Evolutionary conservation across 2,888 invertebrate species (phyloP).

Genomic region (Caenorhabditis sp.): DNA sequence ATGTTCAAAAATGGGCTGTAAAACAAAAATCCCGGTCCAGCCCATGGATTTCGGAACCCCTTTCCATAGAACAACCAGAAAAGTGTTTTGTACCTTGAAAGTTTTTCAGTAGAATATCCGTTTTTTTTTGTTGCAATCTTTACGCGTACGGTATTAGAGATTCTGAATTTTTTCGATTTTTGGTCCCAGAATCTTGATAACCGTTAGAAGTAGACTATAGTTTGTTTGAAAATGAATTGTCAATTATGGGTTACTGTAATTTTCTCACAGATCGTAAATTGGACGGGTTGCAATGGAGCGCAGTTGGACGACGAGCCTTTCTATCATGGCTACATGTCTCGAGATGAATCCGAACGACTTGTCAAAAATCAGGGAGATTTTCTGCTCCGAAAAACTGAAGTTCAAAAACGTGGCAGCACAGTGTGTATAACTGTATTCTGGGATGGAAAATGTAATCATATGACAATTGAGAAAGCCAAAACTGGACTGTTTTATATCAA

Average conservation of each 20-base stretch:
- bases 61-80: no score
- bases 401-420: constrained; percentile 25
- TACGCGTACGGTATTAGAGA: no score
- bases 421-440: constrained; percentile 40
- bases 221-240: no score
- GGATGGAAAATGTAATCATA: constrained; percentile 35
- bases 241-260: no score
- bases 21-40: background rate
- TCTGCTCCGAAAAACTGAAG: constrained; percentile 40
- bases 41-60: no score
- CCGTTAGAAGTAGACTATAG: no score
- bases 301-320: constrained; percentile 53
- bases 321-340: constrained; percentile 56
- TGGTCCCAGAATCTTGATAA: no score
- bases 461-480: constrained; percentile 44
- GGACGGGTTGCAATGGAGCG: constrained; percentile 35
- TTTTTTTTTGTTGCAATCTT: no score
- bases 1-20: background rate
- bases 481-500: constrained; percentile 41
- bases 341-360: constrained; percentile 44
- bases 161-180: no score
- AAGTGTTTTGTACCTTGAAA: no score
- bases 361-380: constrained; percentile 44
- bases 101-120: no score
- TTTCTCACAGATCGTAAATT: constrained; percentile 33